A percentile compares a stretch with the other conserved stretches of the same genome.
These are phyloP conservation scores for Drosophila ambigua DNA, from an alignment of 1,140 invertebrate species.

Conservation along the genomic window DNA sequence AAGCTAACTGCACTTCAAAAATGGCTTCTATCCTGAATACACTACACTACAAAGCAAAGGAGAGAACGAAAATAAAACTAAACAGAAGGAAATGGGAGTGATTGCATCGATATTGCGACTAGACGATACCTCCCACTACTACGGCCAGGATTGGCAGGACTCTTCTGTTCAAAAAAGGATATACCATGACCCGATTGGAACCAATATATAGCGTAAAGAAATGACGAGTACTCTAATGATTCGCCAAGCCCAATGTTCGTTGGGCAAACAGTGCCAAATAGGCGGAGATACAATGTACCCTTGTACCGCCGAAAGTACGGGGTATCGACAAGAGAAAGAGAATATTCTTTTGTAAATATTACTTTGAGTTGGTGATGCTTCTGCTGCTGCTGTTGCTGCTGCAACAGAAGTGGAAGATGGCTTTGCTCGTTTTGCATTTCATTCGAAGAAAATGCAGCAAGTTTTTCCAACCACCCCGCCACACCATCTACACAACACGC, in stretches of 20 bases:
- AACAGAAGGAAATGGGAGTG: too few species aligned
- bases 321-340: constrained; percentile 23
- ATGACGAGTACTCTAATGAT: too few species aligned
- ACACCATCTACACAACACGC: constrained; percentile 20
- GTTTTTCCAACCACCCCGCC: constrained; percentile 27
- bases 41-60: constrained; percentile 42
- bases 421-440: constrained; percentile 69
- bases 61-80: constrained; percentile 11
- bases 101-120: too few species aligned
- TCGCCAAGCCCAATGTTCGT: too few species aligned
- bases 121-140: too few species aligned
- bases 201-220: too few species aligned
- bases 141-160: too few species aligned
- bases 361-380: constrained; percentile 30
- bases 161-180: too few species aligned
- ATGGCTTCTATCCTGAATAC: constrained; percentile 63
- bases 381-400: constrained; percentile 15
- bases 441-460: constrained; percentile 71
- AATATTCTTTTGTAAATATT: constrained; percentile 73
- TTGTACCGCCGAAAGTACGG: too few species aligned
- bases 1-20: constrained; percentile 79
- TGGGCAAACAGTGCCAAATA: too few species aligned
- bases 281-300: too few species aligned
- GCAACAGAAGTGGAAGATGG: constrained; percentile 32
- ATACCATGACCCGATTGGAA: too few species aligned